phyloP scores from a whole-genome alignment of 2,797 vertebrate genomes.

The Spinus olivaceus region DNA sequence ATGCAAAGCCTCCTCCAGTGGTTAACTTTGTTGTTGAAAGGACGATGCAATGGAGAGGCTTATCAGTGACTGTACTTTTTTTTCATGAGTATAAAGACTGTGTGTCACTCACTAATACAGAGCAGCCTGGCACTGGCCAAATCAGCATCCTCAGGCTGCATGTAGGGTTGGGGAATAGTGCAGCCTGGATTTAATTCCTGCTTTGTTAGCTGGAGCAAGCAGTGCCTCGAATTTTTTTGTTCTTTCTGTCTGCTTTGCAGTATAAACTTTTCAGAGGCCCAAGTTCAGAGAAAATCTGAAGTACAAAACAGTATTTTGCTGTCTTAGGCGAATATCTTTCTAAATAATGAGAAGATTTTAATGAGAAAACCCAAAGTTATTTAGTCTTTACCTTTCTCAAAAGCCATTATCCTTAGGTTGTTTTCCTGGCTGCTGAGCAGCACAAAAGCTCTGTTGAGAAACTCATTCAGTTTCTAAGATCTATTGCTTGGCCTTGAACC shows the following conservation, averaged over 20 bases:
- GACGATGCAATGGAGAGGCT: background rate
- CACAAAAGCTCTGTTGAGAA: background rate
- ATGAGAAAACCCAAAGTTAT: background rate
- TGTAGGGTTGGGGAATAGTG: background rate
- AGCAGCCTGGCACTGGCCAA: background rate
- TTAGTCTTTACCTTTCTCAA: constrained; percentile 1
- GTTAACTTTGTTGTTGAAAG: constrained; percentile 20
- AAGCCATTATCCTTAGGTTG: background rate
- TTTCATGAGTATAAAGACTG: background rate
- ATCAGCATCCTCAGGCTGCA: background rate
- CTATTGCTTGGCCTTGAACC: constrained; percentile 25
- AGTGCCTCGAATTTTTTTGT: background rate
- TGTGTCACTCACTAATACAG: background rate
- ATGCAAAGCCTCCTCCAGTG: background rate
- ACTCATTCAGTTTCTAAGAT: background rate
- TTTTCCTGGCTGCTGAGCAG: constrained; percentile 3
- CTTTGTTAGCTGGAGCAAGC: background rate
- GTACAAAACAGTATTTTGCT: background rate
- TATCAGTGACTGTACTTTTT: background rate
- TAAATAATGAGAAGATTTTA: constrained; percentile 20
- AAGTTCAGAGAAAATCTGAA: background rate
- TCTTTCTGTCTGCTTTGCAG: background rate
- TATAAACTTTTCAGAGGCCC: background rate
- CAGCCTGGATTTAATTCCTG: background rate
- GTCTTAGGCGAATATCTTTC: background rate